phyloP scores from a whole-genome alignment of 2,888 invertebrate genomes.

The Oxyteleia sp. region DNA sequence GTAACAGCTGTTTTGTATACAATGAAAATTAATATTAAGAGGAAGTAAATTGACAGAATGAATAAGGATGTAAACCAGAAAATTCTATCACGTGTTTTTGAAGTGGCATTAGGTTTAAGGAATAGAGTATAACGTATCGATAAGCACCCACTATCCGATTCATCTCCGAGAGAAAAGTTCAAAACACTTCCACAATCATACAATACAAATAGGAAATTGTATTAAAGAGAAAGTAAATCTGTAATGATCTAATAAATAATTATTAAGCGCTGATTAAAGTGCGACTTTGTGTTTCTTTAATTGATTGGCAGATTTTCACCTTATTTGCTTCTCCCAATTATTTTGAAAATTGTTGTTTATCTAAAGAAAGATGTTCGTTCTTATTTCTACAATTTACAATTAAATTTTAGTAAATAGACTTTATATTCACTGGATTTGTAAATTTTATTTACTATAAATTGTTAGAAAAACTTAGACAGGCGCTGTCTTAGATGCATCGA shows the following conservation, averaged over 20 bases:
- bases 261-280: constrained; percentile 51
- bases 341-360: no score
- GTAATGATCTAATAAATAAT: constrained; percentile 52
- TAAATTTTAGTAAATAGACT: no score
- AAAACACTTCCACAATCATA: constrained; percentile 51
- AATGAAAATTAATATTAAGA: background rate
- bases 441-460: no score
- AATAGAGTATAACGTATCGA: constrained; percentile 14
- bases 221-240: constrained; percentile 61
- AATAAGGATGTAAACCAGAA: constrained; percentile 4
- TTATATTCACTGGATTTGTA: no score
- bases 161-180: constrained; percentile 31
- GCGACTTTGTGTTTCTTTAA: no score
- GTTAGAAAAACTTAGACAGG: no score
- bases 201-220: constrained; percentile 59
- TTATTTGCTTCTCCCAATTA: no score
- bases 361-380: no score
- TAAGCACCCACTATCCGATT: constrained; percentile 35
- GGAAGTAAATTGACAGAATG: background rate
- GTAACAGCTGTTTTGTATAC: background rate
- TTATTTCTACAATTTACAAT: no score
- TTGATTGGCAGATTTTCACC: no score
- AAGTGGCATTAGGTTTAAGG: constrained; percentile 22
- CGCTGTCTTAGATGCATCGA: no score
- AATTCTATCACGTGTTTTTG: constrained; percentile 27